A percentile compares a stretch with the other conserved stretches of the same genome.
Evolutionary conservation across 2,797 vertebrate species (phyloP).

Genomic region (Tokudaia muenninki): DNA sequence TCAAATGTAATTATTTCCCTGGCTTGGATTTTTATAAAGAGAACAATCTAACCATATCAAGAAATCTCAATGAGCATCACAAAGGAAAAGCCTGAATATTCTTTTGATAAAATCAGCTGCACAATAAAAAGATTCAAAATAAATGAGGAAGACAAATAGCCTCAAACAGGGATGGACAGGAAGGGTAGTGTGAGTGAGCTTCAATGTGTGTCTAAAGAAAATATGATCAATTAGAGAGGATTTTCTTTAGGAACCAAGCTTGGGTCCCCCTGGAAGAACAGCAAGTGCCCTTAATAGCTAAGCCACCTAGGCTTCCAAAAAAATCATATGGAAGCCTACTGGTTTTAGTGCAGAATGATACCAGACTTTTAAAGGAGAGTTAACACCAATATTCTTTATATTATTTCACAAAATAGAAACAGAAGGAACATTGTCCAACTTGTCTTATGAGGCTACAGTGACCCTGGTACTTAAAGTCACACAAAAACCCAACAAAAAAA

Average conservation of each 20-base stretch:
- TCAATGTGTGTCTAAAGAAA: conserved; percentile 41
- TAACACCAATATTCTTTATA: neutral
- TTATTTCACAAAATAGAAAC: neutral
- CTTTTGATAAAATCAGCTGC: conserved; percentile 41
- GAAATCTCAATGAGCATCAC: neutral
- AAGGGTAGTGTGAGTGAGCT: neutral
- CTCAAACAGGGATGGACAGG: neutral
- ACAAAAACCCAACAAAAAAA: neutral
- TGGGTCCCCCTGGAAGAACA: neutral
- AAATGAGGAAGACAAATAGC: neutral
- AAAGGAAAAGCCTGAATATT: conserved; percentile 36
- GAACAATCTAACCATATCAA: conserved; percentile 19
- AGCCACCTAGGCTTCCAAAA: neutral
- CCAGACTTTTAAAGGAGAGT: neutral
- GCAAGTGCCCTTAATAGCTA: neutral
- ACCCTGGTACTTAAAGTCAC: neutral
- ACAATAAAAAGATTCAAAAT: conserved; percentile 46
- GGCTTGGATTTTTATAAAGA: conserved; percentile 48
- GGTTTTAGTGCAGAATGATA: neutral
- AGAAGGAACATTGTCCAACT: neutral
- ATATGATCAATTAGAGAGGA: neutral
- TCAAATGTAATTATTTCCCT: neutral
- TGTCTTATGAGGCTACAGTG: neutral
- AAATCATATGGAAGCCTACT: neutral
- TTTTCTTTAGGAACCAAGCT: neutral